These are phyloP conservation scores for Meles meles DNA, from an alignment of 2,113 vertebrate species.

Conservation along the genomic window DNA sequence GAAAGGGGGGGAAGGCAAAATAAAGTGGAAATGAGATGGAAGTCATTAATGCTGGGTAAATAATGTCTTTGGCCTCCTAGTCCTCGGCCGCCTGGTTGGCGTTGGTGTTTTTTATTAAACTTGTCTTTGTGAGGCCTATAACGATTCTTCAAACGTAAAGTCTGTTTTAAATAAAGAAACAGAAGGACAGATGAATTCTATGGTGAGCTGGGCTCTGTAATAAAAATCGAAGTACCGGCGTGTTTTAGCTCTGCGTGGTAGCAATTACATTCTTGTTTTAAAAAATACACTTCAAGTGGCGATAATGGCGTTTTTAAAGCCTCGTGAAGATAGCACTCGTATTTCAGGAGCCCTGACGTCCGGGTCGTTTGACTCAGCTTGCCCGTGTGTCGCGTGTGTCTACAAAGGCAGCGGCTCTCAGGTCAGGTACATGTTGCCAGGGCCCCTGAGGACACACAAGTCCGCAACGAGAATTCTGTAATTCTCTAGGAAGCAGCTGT, in stretches of 20 bases:
- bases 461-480: too few species aligned
- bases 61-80: neutral
- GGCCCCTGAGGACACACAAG: neutral
- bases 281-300: neutral
- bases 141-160: neutral
- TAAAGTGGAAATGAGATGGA: neutral
- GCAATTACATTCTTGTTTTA: neutral
- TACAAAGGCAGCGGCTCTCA: neutral
- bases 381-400: neutral
- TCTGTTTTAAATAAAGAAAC: conserved; percentile 43
- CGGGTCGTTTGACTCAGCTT: neutral
- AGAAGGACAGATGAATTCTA: neutral
- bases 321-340: neutral
- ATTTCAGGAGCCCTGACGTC: neutral
- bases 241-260: neutral
- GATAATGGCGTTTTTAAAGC: neutral
- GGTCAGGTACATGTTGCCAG: rapidly evolving
- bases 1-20: neutral
- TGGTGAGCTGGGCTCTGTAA: neutral
- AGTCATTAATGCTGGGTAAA: neutral
- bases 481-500: neutral
- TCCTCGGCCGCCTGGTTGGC: neutral
- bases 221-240: neutral
- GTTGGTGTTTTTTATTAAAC: neutral
- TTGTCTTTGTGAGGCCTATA: neutral